Base-by-base conservation (phyloP, 1,140 invertebrate genomes). In the Frieseomelitta varia region DNA sequence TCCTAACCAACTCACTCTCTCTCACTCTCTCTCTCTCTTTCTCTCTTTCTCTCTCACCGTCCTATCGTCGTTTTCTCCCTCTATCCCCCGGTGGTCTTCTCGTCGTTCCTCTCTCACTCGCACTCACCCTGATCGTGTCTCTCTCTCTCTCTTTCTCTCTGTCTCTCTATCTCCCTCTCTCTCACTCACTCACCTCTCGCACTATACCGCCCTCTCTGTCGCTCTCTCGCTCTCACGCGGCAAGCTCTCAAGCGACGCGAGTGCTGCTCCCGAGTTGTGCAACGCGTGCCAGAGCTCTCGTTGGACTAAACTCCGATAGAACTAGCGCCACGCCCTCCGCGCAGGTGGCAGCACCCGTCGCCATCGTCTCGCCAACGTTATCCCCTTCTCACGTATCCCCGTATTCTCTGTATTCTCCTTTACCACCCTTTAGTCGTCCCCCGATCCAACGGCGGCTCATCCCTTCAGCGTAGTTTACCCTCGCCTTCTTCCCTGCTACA, bases 311-410 rank as follows among this genome's bases (percentile, higher is more conserved):
- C 89, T 85, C 93, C 93, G 95, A 94, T 95, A 86, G 91, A 88
- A 92, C 92, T 91, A 90, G 91, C 92, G 91, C 94, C 94, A 93
- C 95, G 93, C 94, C 95, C 95, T 95, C 92, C 92, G 90, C 92
- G 92, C 91, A 95, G 94, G 92, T 92, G 92, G 93, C 92, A 92
- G 90, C 91, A 91, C 93, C 80, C 58, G 51, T 77, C 84, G 27
- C 69, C 55, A 51, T 68, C 73, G 65, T 67, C 58, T 72, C 84
- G 76, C 34, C 69, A 47, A 73, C 61, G 39, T 47, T 8, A 47
- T 47, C 39, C 39, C 39, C 8, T 75, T 82, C 47, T n/a, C 73
- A 77, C 65, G 63, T 6, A 6, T 8, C 39, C 34, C 39, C 39
- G 39, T 47, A 47, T 8, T 10, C 8, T 47, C 21, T 15, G 11